Percentiles rank a stretch among this genome's conserved stretches.
Evolutionary conservation across 2,797 vertebrate genomes (phyloP).

Genomic region (Characodon lateralis): DNA sequence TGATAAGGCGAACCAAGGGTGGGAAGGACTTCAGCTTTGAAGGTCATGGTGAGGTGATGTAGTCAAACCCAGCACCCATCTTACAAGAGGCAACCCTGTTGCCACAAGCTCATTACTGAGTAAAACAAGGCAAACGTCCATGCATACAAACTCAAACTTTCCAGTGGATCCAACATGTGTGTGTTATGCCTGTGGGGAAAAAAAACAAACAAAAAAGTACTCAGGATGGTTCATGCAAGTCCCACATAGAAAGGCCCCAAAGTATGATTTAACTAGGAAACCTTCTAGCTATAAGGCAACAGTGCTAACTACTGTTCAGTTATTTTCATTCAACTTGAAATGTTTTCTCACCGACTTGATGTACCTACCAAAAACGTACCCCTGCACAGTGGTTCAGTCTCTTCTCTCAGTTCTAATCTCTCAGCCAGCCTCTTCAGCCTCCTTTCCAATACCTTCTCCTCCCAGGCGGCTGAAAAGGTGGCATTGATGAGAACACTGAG

Average conservation of each 20-base stretch:
- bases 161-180: not conserved
- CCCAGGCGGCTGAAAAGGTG: constrained; percentile 79
- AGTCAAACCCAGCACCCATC: not conserved
- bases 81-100: no score
- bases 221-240: not conserved
- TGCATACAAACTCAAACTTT: not conserved
- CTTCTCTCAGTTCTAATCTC: constrained; percentile 61
- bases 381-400: constrained; percentile 33
- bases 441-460: constrained; percentile 62
- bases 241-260: not conserved
- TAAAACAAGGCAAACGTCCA: not conserved
- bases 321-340: constrained; percentile 21
- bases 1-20: not conserved
- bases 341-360: constrained; percentile 25
- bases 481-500: constrained; percentile 78
- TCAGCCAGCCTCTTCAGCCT: constrained; percentile 53
- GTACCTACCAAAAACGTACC: constrained; percentile 46
- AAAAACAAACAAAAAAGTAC: not conserved
- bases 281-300: not conserved
- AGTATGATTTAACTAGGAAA: not conserved
- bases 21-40: not conserved
- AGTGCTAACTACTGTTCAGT: not conserved
- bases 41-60: not conserved
- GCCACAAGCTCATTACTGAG: not conserved
- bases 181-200: not conserved